Percentiles rank a stretch among this genome's conserved stretches.
Conservation (phyloP, 2,113 vertebrate genomes). For the Desmodus rotundus region DNA sequence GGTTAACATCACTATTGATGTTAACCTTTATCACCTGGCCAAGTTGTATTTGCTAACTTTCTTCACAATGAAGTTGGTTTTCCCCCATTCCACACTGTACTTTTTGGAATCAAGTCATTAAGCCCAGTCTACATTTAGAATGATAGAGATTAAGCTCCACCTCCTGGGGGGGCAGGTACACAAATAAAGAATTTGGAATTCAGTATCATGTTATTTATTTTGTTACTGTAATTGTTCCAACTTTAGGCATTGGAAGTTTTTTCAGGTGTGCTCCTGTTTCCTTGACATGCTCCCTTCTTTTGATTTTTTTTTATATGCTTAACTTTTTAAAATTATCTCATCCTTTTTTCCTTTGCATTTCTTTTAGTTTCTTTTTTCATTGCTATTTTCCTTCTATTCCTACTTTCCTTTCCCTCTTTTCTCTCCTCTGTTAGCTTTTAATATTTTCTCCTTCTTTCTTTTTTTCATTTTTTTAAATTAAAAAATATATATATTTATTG, state of each 20-base stretch:
- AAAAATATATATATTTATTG: too few relatives aligned
- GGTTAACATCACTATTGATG: too few relatives aligned
- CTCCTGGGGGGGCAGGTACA: not conserved
- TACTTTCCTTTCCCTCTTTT: not conserved
- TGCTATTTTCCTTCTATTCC: not conserved
- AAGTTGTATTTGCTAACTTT: too few relatives aligned
- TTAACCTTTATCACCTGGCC: too few relatives aligned
- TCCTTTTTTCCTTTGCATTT: too few relatives aligned
- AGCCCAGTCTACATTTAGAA: not conserved
- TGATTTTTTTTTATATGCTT: too few relatives aligned
- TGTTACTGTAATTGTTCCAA: not conserved
- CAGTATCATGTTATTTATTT: not conserved
- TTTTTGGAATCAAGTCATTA: not conserved
- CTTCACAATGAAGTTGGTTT: not conserved
- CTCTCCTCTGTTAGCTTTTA: not conserved
- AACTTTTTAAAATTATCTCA: too few relatives aligned
- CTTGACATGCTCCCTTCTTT: too few relatives aligned
- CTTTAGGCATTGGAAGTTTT: not conserved
- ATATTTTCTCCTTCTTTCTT: not conserved
- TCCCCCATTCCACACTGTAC: not conserved
- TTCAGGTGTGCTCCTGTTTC: not conserved
- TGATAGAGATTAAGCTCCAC: not conserved
- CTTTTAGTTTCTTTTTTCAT: too few relatives aligned
- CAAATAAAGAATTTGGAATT: not conserved
- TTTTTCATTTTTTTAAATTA: too few relatives aligned